Evolutionary conservation across 1,140 invertebrate species (phyloP).

Genomic region (Megalonaias nervosa): DNA sequence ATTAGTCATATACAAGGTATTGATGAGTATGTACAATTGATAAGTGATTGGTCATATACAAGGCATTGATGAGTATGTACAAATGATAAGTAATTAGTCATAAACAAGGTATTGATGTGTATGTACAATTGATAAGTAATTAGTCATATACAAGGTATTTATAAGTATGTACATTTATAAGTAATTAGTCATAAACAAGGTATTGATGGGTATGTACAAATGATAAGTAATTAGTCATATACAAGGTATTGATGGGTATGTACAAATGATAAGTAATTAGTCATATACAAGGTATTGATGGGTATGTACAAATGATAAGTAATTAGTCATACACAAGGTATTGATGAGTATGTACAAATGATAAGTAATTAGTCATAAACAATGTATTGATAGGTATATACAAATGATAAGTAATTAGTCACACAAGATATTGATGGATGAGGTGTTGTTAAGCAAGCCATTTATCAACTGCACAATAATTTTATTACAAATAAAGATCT

Average conservation of each 20-base stretch:
- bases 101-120: slow-evolving; percentile 55
- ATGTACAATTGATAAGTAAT: slow-evolving; percentile 14
- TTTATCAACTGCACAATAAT: too few relatives aligned
- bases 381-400: neutral
- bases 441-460: neutral
- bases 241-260: slow-evolving; percentile 59
- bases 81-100: neutral
- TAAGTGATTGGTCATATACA: neutral
- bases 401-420: neutral
- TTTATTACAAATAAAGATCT: too few relatives aligned
- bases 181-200: neutral
- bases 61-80: slow-evolving; percentile 58
- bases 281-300: slow-evolving; percentile 38
- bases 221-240: too few relatives aligned
- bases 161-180: slow-evolving; percentile 45
- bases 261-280: neutral
- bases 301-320: slow-evolving; percentile 44
- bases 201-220: slow-evolving; percentile 56
- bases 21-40: slow-evolving; percentile 53
- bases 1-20: slow-evolving; percentile 8
- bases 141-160: neutral
- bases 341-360: slow-evolving; percentile 54
- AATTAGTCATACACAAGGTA: slow-evolving; percentile 3
- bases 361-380: neutral
- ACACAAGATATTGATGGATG: neutral